Base-by-base conservation (phyloP, 2,888 invertebrate genomes). In the Azorinus chamasolen region DNA sequence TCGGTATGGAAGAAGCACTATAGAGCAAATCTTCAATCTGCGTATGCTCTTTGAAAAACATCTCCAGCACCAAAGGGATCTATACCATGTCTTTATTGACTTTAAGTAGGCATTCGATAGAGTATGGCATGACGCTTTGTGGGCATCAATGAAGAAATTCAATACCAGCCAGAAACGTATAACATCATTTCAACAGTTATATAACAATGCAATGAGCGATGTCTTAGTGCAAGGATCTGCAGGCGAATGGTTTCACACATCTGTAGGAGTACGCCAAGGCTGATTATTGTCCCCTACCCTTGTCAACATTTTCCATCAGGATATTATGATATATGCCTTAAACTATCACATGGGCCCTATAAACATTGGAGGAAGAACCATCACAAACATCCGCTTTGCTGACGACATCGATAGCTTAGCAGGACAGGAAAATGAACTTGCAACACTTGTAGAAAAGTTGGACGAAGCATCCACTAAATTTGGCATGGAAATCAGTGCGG, bases 221-320 rank as follows among this genome's bases (percentile, higher is more conserved):
- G 74, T 74, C 16, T 46, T 24, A 50, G 18, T 74, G 16, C 54
- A 66, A 25, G 68, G 57, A 1, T 18, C 53, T 39, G 53, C 55
- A 4, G 65, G 69, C n/a, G 69, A 80, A 12, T 80, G 80, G 64
- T 83, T 78, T 59, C 58, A 50, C 37, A 83, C 73, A 16, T 54
- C 73, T 55, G 71, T 61, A 43, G 76, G 74, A 51, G 73, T 32
- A 53, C 65, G 73, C 22, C 68, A 71, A 43, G 66, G 74, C 18
- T 74, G 79, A 22, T 48, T 65, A 50, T 46, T 72, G 48, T 66
- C 66, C 2, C 74, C 50, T n/a, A 63, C 54, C 16, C 65, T 76
- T 27, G 65, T 70, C 71, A 76, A 65, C 37, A 43, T 71, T 18
- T 74, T 76, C 61, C 61, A 64, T 18, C 62, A 75, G 25, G 41